Base-by-base conservation (phyloP, 2,113 vertebrate species). In the Osmerus mordax region DNA sequence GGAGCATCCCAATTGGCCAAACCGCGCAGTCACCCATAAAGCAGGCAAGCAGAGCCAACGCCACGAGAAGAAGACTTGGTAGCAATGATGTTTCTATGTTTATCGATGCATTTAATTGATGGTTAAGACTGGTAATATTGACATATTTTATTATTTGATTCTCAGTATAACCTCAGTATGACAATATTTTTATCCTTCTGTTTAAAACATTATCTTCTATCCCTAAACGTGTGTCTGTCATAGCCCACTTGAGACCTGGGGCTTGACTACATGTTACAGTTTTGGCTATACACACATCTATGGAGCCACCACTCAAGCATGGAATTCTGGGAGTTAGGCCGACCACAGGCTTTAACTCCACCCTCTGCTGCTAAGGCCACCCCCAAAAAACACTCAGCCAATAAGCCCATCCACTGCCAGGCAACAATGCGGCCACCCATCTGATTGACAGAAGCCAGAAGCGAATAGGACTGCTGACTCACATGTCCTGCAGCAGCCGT, bases 401-500 rank as follows among this genome's bases (percentile, higher is more conserved):
- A 85, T 64, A 90, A 91, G 83, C 87, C 72, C 82, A 82, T 74
- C 83, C 83, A 85, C 87, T 91, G 89, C 88, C 84, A 91, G 87
- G 88, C 87, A 90, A 91, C 89, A 90, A 89, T 77, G 82, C 83
- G 83, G 83, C 86, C 86, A 86, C 86, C 86, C 65, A 14, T 71
- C 70, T 70, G 81, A 88, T 82, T 72, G 74, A 77, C 73, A 77
- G 76, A 85, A 93, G 81, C 84, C 78, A 59, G 2, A 60, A 83
- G 41, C n/a, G 71, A 78, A 78, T 60, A 88, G 89, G 81, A 73
- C 78, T 87, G 64, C 23, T 81, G 75, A 98, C 97, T 99, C 94
- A 99, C 97, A 99, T 85, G 94, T 98, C 91, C 90, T 97, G 93
- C 97, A 99, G 93, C 97, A 99, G 87, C 96, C 97, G 71, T 97